Evolutionary conservation across 2,888 invertebrate species (phyloP), one percentile per base, ranked within the genome.

Genomic region (Eupithecia abbreviata): DNA sequence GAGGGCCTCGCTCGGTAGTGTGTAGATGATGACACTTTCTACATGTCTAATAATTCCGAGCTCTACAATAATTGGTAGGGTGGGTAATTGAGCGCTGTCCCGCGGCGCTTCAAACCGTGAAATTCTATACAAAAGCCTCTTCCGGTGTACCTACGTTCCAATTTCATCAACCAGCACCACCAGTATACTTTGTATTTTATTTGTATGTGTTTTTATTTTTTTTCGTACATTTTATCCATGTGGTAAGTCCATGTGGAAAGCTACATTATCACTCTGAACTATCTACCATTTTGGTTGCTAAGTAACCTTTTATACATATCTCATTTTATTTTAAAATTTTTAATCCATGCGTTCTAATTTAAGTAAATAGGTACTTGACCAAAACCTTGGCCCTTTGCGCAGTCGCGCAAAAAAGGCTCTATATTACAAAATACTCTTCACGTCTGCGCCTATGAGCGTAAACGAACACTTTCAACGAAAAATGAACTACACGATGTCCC

Each of bases 401-500:
- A 67, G 68, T 68, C 18, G 45, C 4, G 9, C 68, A 68, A 18
- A 67, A 51, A 72, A 72, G 47, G 67, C 49, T 43, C 66, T 71
- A 43, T 66, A 67, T 77, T 76, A 73, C 69, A 66, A 73, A 73
- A 66, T 3, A 70, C 51, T 67, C 74, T 75, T 67, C 73, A 73
- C 75, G 66, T 77, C 77, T 45, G 51, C 69, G 73, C 58, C 47
- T 58, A 55, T 71, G 73, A 75, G 69, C 71, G 71, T 76, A 80
- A 80, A 80, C 76, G 79, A 77, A 80, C 74, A 73, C 74, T 76
- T 80, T 66, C 65, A 42, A 68, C 77, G 71, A 69, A 71, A 80
- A 80, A 79, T 74, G 74, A 79, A 71, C 77, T 71, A 77, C 75
- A 78, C 74, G 62, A 77, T 80, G 75, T 76, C 71, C 76, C 71